phyloP scores from a whole-genome alignment of 2,888 invertebrate species.

The Panopea generosa region DNA sequence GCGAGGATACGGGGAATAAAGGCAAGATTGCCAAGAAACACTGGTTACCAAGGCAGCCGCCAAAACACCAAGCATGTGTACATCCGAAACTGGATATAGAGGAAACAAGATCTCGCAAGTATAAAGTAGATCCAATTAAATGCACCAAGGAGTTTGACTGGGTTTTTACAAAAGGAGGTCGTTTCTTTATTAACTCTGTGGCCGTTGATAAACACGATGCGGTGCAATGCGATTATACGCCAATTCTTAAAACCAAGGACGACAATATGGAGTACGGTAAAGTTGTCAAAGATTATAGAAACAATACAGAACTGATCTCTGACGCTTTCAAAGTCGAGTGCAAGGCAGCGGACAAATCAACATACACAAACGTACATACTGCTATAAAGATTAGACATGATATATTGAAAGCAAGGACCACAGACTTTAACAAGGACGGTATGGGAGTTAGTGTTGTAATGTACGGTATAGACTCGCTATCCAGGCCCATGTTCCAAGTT shows the following conservation, averaged over 20 bases:
- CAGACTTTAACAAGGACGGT: no score
- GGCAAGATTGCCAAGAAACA: no score
- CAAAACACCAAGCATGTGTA: slow-evolving; percentile 88
- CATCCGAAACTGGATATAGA: slow-evolving; percentile 89
- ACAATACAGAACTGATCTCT: no score
- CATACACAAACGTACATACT: no score
- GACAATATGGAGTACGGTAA: slow-evolving; percentile 64
- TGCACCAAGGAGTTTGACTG: slow-evolving; percentile 90
- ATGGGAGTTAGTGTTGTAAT: slow-evolving; percentile 89
- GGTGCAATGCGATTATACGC: slow-evolving; percentile 87
- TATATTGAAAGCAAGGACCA: no score
- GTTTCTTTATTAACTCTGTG: slow-evolving; percentile 87
- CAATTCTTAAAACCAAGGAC: slow-evolving; percentile 82
- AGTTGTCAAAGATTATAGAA: no score
- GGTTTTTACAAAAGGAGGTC: slow-evolving; percentile 91
- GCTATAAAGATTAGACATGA: no score
- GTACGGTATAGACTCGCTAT: slow-evolving; percentile 95
- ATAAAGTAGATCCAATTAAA: slow-evolving; percentile 88
- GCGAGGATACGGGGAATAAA: no score
- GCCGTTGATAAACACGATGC: slow-evolving; percentile 85
- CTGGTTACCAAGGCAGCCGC: no score
- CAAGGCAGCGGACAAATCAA: no score
- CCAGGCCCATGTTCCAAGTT: slow-evolving; percentile 89
- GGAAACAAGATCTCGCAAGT: slow-evolving; percentile 90
- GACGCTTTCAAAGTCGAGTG: no score